Base-by-base conservation (phyloP, 1,140 invertebrate species). In the Ostrea denselamellosa region DNA sequence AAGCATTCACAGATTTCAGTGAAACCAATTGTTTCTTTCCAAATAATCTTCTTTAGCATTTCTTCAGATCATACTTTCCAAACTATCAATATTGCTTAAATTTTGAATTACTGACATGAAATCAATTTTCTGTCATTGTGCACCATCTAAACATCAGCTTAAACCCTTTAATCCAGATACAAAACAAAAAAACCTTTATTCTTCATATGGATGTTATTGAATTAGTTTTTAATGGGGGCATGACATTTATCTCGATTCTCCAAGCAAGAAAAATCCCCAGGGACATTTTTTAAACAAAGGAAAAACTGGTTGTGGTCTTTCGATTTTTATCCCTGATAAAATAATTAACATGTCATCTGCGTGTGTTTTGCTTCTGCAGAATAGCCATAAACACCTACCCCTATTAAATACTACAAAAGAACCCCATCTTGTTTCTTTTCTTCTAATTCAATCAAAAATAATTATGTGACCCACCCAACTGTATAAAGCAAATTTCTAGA, bases 361-460 rank as follows among this genome's bases (percentile, higher is more conserved):
- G 25, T 14, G 68, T 77, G 68, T 77, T 77, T 77, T 77, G 25
- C 68, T 25, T 77, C 28, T 62, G 56, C 25, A 10, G 68, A 77
- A 77, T 25, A 77, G 9, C 68, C 22, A 77, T 77, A 77, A 77
- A 77, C 68, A 77, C 68, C 68, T 77, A 28, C 14, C 68, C 22
- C 68, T 25, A 22, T 28, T 77, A 28, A 77, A 8, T 9, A 10
- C 22, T 25, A 77, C 68, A 77, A 77, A 77, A 77, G 25, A 25
- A 25, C 28, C 14, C 28, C 68, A 25, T 77, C 68, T 25, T 28
- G 68, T 28, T 34, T 34, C 68, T 77, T 77, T 77, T 25, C 25
- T 77, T 77, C 68, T 77, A 77, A 77, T 77, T 77, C 68, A 77
- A 77, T 77, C 68, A 77, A 77, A 77, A 77, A 77, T 34, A 77